Conservation (phyloP, 1,140 invertebrate species). For the Orchestia grillus region DNA sequence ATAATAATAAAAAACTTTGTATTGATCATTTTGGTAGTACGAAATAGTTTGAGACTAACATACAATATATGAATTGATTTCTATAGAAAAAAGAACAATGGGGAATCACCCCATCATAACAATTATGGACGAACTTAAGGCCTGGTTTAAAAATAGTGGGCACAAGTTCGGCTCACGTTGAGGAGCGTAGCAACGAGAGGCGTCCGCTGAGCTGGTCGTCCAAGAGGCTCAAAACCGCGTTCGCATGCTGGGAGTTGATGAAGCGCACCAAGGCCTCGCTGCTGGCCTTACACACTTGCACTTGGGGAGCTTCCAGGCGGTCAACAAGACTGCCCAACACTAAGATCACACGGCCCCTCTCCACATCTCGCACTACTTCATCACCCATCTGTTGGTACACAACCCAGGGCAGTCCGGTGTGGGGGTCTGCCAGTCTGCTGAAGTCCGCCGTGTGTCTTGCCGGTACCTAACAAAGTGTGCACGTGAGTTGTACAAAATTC, state of each 20-base stretch:
- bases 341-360: neutral
- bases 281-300: neutral
- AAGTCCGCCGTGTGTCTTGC: neutral
- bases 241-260: neutral
- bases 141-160: neutral
- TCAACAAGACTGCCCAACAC: constrained; percentile 11
- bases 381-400: neutral
- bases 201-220: neutral
- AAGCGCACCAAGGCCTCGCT: neutral
- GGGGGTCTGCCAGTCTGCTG: neutral
- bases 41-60: too few species aligned
- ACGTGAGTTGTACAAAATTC: neutral
- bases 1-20: too few species aligned
- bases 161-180: neutral
- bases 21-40: too few species aligned
- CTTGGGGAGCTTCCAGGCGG: neutral
- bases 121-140: neutral
- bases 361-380: neutral
- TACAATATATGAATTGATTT: too few species aligned
- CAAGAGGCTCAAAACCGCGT: neutral
- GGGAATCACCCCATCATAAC: neutral
- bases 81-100: neutral
- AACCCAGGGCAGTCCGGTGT: constrained; percentile 21
- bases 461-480: neutral
- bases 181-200: neutral